Evolutionary conservation across 1,140 invertebrate species (phyloP).

Genomic region (Ctenoplectra terminalis): DNA sequence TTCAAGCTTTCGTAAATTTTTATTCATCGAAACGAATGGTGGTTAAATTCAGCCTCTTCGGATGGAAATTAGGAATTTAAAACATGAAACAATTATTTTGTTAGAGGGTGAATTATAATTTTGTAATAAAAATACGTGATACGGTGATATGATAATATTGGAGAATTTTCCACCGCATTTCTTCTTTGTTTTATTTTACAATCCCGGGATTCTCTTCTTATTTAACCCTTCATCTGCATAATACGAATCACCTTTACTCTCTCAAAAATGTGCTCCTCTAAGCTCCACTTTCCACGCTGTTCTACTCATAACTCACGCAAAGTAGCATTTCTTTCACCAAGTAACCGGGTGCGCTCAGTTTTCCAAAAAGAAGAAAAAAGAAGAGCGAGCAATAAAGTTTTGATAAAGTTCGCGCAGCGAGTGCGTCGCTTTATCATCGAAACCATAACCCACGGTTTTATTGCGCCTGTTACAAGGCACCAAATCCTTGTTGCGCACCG

Average conservation of each 20-base stretch:
- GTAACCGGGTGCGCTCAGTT: not conserved
- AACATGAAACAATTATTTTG: too few relatives aligned
- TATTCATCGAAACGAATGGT: too few relatives aligned
- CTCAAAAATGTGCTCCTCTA: not conserved
- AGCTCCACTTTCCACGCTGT: not conserved
- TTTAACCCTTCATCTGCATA: not conserved
- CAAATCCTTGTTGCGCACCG: constrained; percentile 24
- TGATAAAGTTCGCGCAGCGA: constrained; percentile 35
- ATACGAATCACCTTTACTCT: not conserved
- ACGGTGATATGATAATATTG: too few relatives aligned
- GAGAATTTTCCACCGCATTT: too few relatives aligned
- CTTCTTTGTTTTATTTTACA: not conserved
- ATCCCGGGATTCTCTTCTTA: not conserved
- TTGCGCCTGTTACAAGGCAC: constrained; percentile 28
- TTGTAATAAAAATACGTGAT: too few relatives aligned
- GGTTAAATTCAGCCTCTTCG: too few relatives aligned
- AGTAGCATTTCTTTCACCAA: not conserved
- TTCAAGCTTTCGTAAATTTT: too few relatives aligned
- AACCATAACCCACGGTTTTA: constrained; percentile 35
- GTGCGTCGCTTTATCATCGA: constrained; percentile 36
- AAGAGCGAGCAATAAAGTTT: constrained; percentile 36
- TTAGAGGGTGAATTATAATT: too few relatives aligned
- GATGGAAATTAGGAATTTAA: too few relatives aligned
- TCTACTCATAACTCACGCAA: constrained; percentile 14
- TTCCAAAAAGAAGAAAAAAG: not conserved